Conservation (phyloP, 2,113 vertebrate species). For the Paradisaea rubra region DNA sequence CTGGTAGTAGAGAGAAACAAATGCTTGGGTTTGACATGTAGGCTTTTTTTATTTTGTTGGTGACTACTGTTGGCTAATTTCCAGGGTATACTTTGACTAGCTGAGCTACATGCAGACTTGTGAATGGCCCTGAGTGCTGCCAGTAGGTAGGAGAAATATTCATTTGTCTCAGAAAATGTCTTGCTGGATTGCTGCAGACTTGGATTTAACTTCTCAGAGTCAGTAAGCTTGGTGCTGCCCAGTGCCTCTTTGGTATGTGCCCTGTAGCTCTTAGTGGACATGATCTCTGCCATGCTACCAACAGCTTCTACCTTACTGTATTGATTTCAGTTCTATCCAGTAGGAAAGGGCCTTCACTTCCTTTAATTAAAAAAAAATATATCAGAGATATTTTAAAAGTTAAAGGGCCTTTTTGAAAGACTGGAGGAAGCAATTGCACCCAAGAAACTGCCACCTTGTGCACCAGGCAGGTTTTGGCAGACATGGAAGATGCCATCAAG, state of each 20-base stretch:
- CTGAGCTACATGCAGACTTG: not conserved
- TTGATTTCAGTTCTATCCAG: not conserved
- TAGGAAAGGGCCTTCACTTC: not conserved
- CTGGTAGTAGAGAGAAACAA: not conserved
- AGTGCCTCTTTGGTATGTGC: not conserved
- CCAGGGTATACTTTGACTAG: not conserved
- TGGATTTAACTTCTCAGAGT: not conserved
- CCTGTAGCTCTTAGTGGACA: not conserved
- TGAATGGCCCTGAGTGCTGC: not conserved
- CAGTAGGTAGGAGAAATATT: not conserved
- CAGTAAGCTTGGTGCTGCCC: not conserved
- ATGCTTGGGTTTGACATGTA: not conserved
- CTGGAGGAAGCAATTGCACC: not conserved
- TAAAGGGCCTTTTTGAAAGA: not conserved
- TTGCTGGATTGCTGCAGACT: not conserved
- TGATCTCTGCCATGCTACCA: not conserved
- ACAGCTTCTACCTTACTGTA: not conserved
- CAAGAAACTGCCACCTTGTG: not conserved
- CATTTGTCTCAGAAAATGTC: not conserved
- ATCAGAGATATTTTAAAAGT: not conserved
- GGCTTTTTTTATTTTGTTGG: not conserved
- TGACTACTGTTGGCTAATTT: not conserved
- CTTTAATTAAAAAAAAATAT: not conserved
- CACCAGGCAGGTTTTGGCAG: not conserved
- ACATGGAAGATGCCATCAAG: not conserved